Conservation (phyloP, 2,797 vertebrate genomes). For the Poecile montanus region DNA sequence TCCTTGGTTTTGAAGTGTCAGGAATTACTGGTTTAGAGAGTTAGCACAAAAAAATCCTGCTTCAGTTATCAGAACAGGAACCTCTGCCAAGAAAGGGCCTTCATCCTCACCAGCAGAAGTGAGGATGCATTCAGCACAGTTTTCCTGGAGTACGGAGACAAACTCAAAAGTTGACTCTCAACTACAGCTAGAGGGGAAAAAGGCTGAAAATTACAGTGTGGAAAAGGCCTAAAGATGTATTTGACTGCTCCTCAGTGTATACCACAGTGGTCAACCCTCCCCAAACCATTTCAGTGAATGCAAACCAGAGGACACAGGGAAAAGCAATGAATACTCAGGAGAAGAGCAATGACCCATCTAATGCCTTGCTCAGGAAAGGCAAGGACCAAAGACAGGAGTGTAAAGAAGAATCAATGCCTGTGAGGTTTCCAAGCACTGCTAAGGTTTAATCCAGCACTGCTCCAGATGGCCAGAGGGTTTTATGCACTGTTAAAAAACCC, state of each 20-base stretch:
- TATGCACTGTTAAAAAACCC: fast-evolving
- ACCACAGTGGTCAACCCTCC: not conserved
- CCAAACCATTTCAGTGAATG: not conserved
- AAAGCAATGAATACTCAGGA: not conserved
- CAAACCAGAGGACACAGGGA: not conserved
- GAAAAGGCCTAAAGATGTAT: not conserved
- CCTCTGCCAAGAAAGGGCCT: not conserved
- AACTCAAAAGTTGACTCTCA: not conserved
- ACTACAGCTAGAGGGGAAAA: not conserved
- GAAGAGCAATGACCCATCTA: not conserved
- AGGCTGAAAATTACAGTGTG: not conserved
- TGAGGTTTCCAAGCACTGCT: not conserved
- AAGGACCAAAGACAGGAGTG: not conserved
- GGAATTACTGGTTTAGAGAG: not conserved
- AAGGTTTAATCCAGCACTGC: not conserved
- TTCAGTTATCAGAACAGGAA: not conserved
- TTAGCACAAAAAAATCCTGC: not conserved
- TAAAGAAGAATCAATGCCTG: not conserved
- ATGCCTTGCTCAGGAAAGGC: not conserved
- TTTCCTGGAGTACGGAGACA: not conserved
- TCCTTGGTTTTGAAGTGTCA: not conserved
- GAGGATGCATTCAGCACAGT: not conserved
- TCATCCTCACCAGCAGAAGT: not conserved
- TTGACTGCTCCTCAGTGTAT: not conserved
- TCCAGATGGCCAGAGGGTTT: not conserved